Evolutionary conservation across 2,888 invertebrate species (phyloP).

Genomic region (Oxytorus armatus): DNA sequence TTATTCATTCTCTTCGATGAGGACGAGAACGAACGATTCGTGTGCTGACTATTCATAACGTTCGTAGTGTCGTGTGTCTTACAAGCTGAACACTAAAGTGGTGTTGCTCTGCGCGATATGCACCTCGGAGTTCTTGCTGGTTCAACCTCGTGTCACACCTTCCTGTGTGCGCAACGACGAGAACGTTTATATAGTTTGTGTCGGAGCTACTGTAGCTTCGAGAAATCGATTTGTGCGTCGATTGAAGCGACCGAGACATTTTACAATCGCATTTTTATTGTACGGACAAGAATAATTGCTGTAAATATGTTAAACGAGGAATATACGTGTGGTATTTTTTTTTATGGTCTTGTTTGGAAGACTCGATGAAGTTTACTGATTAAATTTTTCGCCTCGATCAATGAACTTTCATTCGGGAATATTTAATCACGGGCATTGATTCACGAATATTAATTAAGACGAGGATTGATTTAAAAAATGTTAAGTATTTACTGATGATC

Average conservation of each 20-base stretch:
- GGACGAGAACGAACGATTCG: conserved; percentile 67
- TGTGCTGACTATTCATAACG: conserved; percentile 72
- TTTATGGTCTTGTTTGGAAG: background rate
- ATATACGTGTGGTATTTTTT: background rate
- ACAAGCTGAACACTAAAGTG: conserved; percentile 9
- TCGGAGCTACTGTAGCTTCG: conserved; percentile 4
- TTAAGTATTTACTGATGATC: no score
- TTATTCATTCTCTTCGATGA: conserved; percentile 78
- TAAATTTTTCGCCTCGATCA: no score
- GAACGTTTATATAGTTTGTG: background rate
- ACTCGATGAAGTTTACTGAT: background rate
- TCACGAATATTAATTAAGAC: no score
- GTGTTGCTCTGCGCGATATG: conserved; percentile 4
- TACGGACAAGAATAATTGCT: background rate
- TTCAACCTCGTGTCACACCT: conserved; percentile 17
- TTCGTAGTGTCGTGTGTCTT: conserved; percentile 41
- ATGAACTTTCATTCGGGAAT: no score
- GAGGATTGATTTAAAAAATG: no score
- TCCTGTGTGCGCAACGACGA: conserved; percentile 5
- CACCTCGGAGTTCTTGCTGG: conserved; percentile 4
- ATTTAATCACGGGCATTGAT: background rate
- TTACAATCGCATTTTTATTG: background rate
- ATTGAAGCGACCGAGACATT: background rate
- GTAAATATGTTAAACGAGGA: background rate
- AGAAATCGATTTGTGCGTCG: conserved; percentile 23